Evolutionary conservation across 2,113 vertebrate genomes (phyloP).

Genomic region (Apteryx mantelli): DNA sequence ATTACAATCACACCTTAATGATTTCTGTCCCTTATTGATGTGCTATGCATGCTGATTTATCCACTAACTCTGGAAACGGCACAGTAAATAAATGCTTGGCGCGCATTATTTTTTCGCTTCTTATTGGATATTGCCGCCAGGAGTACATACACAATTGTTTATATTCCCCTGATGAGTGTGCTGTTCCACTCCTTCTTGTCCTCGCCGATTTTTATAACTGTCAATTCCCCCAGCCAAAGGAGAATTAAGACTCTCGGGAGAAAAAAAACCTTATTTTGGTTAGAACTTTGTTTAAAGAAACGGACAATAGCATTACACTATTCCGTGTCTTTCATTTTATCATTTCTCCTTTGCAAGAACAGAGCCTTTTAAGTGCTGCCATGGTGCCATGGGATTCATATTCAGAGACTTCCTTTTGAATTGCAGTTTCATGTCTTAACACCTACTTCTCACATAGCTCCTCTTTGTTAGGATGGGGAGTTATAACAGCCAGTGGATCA

Average conservation of each 20-base stretch:
- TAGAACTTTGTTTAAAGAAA: background rate
- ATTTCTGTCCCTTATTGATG: background rate
- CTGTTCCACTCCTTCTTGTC: background rate
- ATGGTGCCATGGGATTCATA: background rate
- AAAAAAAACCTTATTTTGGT: background rate
- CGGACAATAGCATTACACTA: background rate
- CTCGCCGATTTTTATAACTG: background rate
- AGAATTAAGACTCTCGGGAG: background rate
- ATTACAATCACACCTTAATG: background rate
- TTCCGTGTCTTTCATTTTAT: background rate
- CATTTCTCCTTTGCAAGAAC: background rate
- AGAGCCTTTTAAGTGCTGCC: background rate
- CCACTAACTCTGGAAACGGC: background rate
- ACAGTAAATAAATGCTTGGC: background rate
- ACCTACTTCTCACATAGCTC: background rate
- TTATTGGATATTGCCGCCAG: background rate
- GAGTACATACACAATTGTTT: background rate
- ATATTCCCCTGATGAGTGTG: background rate
- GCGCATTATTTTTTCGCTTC: background rate
- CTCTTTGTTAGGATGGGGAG: background rate
- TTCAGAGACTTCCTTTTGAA: background rate
- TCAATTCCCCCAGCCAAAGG: background rate
- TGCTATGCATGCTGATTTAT: background rate
- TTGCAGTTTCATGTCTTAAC: slow-evolving; percentile 18
- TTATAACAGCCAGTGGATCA: background rate